These are phyloP conservation scores for Drosophila histrio DNA, from an alignment of 2,888 invertebrate species.

Conservation along the genomic window DNA sequence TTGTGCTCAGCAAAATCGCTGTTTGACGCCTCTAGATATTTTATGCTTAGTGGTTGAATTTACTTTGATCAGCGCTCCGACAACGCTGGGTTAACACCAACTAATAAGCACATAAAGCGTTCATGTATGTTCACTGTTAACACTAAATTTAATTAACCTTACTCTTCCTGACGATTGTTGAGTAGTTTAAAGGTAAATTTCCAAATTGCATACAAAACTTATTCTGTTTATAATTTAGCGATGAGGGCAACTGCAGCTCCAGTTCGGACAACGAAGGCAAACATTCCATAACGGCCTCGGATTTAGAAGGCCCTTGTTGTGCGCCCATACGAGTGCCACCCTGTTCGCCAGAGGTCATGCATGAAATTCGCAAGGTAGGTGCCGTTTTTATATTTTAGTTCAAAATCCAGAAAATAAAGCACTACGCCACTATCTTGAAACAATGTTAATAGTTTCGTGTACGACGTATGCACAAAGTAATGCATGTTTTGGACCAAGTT, in stretches of 20 bases:
- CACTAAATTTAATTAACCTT: not conserved
- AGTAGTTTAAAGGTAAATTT: not conserved
- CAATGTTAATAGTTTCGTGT: slow-evolving; percentile 68
- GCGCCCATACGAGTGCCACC: slow-evolving; percentile 87
- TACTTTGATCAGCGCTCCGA: no score
- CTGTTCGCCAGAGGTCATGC: slow-evolving; percentile 87
- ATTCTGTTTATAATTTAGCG: slow-evolving; percentile 85
- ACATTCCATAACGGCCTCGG: slow-evolving; percentile 80
- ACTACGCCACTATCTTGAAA: not conserved
- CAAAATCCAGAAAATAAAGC: not conserved
- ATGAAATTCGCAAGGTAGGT: slow-evolving; percentile 80
- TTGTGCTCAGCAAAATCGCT: no score
- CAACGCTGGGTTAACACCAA: no score
- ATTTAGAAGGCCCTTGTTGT: slow-evolving; percentile 84
- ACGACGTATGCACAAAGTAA: slow-evolving; percentile 77
- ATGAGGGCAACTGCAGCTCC: slow-evolving; percentile 91
- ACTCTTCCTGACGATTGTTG: not conserved
- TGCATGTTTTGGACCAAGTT: slow-evolving; percentile 80
- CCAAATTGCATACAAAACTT: not conserved
- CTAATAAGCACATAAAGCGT: no score
- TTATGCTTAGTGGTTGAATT: no score
- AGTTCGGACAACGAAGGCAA: slow-evolving; percentile 88
- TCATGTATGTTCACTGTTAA: no score
- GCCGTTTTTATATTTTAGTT: not conserved
- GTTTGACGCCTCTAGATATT: no score